Conservation (phyloP, 1,140 invertebrate species). For the Zaprionus ornatus region DNA sequence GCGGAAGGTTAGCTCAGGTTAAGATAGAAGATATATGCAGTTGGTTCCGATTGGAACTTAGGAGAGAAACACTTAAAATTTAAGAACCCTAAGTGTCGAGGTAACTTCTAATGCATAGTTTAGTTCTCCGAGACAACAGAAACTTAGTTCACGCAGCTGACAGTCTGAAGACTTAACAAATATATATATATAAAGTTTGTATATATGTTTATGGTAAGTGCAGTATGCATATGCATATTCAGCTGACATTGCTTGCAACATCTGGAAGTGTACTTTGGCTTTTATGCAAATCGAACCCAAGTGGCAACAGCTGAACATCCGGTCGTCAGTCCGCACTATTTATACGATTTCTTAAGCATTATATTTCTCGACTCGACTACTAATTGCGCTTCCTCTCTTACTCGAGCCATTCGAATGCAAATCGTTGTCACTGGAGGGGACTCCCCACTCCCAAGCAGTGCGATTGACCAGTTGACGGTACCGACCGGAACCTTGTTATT, state of each 20-base stretch:
- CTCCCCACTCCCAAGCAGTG: too few relatives aligned
- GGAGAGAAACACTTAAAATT: not conserved
- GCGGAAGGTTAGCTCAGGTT: constrained; percentile 27
- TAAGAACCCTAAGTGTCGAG: too few relatives aligned
- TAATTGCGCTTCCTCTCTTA: constrained; percentile 63
- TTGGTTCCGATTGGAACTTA: constrained; percentile 11
- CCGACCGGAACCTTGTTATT: constrained; percentile 64
- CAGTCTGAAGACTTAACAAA: constrained; percentile 14
- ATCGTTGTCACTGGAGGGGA: constrained; percentile 6
- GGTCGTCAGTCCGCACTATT: constrained; percentile 45
- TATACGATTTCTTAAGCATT: constrained; percentile 61
- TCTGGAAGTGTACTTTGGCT: constrained; percentile 15
- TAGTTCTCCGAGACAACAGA: not conserved
- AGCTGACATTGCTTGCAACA: not conserved
- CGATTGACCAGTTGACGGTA: constrained; percentile 40
- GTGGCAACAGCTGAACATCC: constrained; percentile 44
- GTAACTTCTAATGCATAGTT: too few relatives aligned
- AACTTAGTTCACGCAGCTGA: constrained; percentile 2
- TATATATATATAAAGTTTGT: not conserved
- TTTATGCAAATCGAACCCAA: constrained; percentile 53
- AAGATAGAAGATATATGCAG: constrained; percentile 1
- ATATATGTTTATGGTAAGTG: not conserved
- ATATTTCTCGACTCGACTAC: constrained; percentile 29
- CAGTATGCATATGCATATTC: not conserved
- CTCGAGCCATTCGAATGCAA: constrained; percentile 40